A percentile compares a stretch with the other conserved stretches of the same genome.
These are phyloP conservation scores for Villa cingulata DNA, from an alignment of 2,888 invertebrate genomes.

Conservation along the genomic window DNA sequence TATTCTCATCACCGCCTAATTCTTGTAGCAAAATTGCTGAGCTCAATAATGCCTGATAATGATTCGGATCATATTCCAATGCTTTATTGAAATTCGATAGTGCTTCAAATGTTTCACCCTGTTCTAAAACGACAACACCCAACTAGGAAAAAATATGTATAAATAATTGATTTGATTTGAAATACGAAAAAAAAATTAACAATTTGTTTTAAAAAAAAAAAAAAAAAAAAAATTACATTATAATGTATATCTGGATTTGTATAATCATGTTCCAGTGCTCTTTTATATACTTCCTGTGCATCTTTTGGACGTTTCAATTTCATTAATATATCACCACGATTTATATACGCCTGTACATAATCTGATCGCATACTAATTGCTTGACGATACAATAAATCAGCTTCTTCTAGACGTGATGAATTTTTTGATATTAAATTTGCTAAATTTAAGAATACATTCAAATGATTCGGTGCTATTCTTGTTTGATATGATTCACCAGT, in stretches of 20 bases:
- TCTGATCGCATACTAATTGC: slow-evolving; percentile 96
- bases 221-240: slow-evolving; percentile 82
- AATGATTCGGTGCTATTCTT: slow-evolving; percentile 86
- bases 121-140: slow-evolving; percentile 87
- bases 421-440: slow-evolving; percentile 91
- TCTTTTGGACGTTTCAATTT: slow-evolving; percentile 88
- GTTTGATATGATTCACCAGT: slow-evolving; percentile 92
- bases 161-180: too few relatives aligned
- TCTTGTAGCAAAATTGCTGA: slow-evolving; percentile 91
- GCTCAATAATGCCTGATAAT: slow-evolving; percentile 86
- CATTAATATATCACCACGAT: slow-evolving; percentile 89
- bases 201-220: slow-evolving; percentile 1
- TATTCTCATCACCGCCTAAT: slow-evolving; percentile 62
- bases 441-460: slow-evolving; percentile 89
- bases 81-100: slow-evolving; percentile 87
- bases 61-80: slow-evolving; percentile 81
- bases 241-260: slow-evolving; percentile 91
- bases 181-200: neutral
- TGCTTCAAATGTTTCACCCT: slow-evolving; percentile 82
- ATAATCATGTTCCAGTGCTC: slow-evolving; percentile 82
- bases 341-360: slow-evolving; percentile 78
- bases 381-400: slow-evolving; percentile 84
- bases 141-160: slow-evolving; percentile 51
- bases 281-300: slow-evolving; percentile 87
- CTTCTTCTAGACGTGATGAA: slow-evolving; percentile 80